Base-by-base conservation (phyloP, 2,797 vertebrate species). In the Acanthopagrus latus region DNA sequence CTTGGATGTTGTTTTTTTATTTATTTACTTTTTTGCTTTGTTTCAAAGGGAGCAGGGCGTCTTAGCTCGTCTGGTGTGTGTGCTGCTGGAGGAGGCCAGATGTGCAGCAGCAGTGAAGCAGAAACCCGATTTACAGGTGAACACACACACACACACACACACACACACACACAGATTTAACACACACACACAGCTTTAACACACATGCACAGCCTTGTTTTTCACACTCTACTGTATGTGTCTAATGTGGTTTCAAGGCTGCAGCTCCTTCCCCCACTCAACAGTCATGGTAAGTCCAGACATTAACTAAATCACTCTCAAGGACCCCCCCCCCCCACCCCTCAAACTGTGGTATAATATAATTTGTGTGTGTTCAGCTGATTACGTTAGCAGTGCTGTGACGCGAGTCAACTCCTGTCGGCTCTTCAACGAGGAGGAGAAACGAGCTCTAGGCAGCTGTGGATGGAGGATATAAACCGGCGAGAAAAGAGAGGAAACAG, bases 321-420 rank as follows among this genome's bases (percentile, higher is more conserved):
- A 86, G 89, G 83, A 92, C 59, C 51, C 67, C 82, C 51, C 67
- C 82, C 43, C 29, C 43, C 5, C 11, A 23, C 65, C 4, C 14
- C 43, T 55, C 27, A 66, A 76, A 82, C 63, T 16, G 77, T 86
- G 64, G 14, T 56, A 65, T 94, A 95, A 95, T 93, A 81, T 48
- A 91, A 95, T 95, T 95, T 95, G 89, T 86, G 85, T 64, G 73
- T 91, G 90, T 93, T 92, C 90, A 91, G 58, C 80, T 81, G 86
- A 92, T 92, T 90, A 84, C 74, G 79, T 94, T 94, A 91, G 78
- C 77, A 60, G 67, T 87, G 81, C 80, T 73, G 85, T 90, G 85
- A 88, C 81, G 74, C 86, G 77, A 91, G 48, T 90, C 71, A 85
- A 83, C 81, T 56, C 78, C 91, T 87, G 88, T 86, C 80, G 74